Conservation (phyloP, 2,113 vertebrate species). For the Nyctibius bracteatus region DNA sequence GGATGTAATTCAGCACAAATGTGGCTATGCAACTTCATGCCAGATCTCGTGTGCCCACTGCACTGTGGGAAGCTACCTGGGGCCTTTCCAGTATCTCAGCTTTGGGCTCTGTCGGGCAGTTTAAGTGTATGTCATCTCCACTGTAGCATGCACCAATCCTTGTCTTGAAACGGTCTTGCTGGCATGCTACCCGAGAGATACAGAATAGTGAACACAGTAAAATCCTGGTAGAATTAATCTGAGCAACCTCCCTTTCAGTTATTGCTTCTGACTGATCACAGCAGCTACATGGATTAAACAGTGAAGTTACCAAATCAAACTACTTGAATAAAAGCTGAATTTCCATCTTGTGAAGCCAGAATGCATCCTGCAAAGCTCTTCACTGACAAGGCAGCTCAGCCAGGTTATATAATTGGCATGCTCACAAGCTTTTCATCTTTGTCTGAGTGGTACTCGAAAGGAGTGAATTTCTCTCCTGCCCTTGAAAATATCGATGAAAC, state of each 20-base stretch:
- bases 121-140: neutral
- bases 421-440: constrained; percentile 33
- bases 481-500: constrained; percentile 20
- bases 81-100: neutral
- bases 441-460: neutral
- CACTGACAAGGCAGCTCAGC: neutral
- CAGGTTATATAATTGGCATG: constrained; percentile 27
- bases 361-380: constrained; percentile 7
- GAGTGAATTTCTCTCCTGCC: constrained; percentile 18
- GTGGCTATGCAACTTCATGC: neutral
- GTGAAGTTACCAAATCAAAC: neutral
- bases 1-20: neutral
- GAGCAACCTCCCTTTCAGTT: neutral
- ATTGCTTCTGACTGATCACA: neutral
- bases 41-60: neutral
- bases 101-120: neutral
- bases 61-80: neutral
- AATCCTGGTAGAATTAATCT: neutral
- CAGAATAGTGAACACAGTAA: neutral
- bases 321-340: constrained; percentile 9
- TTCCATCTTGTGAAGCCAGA: neutral
- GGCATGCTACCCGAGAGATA: neutral
- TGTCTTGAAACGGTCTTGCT: neutral
- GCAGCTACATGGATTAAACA: neutral
- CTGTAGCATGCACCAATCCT: neutral